Conservation (phyloP, 2,797 vertebrate species). For the Psittacula derbiana region DNA sequence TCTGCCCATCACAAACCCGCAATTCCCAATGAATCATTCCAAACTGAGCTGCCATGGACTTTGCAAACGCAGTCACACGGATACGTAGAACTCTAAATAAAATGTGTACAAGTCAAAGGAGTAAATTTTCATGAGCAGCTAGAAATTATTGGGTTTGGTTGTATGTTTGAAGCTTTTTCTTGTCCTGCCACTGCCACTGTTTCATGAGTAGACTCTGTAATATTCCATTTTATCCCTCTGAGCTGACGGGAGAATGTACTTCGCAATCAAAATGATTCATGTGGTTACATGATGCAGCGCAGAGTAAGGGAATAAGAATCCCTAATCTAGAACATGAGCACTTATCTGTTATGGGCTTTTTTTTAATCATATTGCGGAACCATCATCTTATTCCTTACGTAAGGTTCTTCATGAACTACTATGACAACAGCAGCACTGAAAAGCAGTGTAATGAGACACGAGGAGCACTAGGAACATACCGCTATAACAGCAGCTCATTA, state of each 20-base stretch:
- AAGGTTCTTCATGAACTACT: slow-evolving; percentile 52
- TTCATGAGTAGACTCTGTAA: slow-evolving; percentile 14
- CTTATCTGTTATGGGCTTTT: slow-evolving; percentile 18
- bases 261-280: slow-evolving; percentile 45
- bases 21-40: neutral
- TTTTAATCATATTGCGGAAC: slow-evolving; percentile 4
- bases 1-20: neutral
- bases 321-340: slow-evolving; percentile 38
- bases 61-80: neutral
- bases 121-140: neutral
- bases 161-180: neutral
- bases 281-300: neutral
- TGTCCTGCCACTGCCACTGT: neutral
- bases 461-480: neutral
- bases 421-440: slow-evolving; percentile 49
- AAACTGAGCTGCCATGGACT: neutral
- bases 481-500: neutral
- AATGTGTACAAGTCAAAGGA: neutral
- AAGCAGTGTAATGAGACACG: neutral
- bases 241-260: neutral
- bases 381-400: slow-evolving; percentile 31
- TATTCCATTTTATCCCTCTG: slow-evolving; percentile 1
- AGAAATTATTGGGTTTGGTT: neutral
- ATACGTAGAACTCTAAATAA: neutral
- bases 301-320: slow-evolving; percentile 36